Base-by-base conservation (phyloP, 2,888 invertebrate species). In the Stenichneumon culpator region DNA sequence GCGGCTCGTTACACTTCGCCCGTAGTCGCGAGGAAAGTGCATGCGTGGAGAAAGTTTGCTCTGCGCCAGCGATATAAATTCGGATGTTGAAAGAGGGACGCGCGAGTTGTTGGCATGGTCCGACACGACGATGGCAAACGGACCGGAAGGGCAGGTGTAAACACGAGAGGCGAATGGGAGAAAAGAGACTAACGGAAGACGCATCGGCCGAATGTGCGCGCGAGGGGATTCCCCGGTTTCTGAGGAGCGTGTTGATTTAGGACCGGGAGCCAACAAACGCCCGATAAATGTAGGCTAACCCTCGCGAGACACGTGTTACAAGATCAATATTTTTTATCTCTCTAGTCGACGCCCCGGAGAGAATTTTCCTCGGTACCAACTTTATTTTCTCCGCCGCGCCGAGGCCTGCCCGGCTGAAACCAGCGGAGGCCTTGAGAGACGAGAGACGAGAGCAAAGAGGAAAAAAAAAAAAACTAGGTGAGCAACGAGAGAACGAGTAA, bases 231-330 rank as follows among this genome's bases (percentile, higher is more conserved):
- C 67, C 52, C 63, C 54, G 54, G 47, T 73, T 75, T 50, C 47
- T 19, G 22, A 65, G 63, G 65, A 32, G 77, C 63, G 52, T 92
- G 90, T 92, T 92, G 89, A 89, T 91, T 92, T 92, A 92, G 92
- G 92, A 92, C 89, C 79, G 87, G 86, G 86, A 87, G 82, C 88
- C 90, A 89, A 90, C 89, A 88, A 86, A 82, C 78, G 63, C 39
- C 50, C 72, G 84, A 57, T 57, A 78, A 89, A 92, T 90, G 87
- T 89, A 83, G 90, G 89, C 85, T 90, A 89, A 89, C 85, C 87
- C 87, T 86, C 88, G 52, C 83, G 78, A 88, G 86, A 90, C 89
- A 89, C 86, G 88, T 89, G 89, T 89, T 91, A 88, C 89, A 89
- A 90, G 88, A 90, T 89, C 90, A 90, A 92, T 91, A 91, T 89